Base-by-base conservation (phyloP, 2,797 vertebrate genomes). In the Hybognathus amarus region DNA sequence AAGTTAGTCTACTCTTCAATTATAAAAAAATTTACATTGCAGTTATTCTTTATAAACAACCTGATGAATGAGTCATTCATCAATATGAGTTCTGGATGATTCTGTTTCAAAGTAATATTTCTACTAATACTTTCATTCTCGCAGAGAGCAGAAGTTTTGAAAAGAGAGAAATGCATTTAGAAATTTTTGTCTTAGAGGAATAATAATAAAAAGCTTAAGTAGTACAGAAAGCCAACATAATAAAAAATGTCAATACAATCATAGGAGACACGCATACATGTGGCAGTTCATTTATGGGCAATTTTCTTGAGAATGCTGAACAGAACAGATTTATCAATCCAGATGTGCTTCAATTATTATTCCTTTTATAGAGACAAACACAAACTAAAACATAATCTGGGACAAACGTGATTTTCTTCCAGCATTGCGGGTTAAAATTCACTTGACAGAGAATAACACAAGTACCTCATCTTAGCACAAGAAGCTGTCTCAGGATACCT, bases 391-490 rank as follows among this genome's bases (percentile, higher is more conserved):
- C 24, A n/a, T 59, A n/a, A 73, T 50, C 27, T 63, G 20, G 9
- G 22, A 11, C 27, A 50, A 81, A 71, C 9, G 0, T 52, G 15
- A 36, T 74, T 38, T 82, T 73, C 56, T 38, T 15, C 22, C 20
- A 74, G 38, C 22, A 24, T 36, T 74, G 40, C 9, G 9, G 0
- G 6, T 63, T 66, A 2, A 36, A 64, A 20, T 66, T 61, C 42
- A 64, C 69, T 47, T 52, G 10, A 56, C 42, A 17, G 63, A 67
- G 18, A 79, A 68, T 67, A 30, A 68, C 1, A 47, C 36, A 42
- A 81, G 20, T 66, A 71, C n/a, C n/a, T 73, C 64, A 50, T 52
- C 70, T 85, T 61, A 83, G 45, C 27, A 15, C 42, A 68, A 63
- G 6, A 17, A 79, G 38, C 64, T 64, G 36, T 40, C 42, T 80